Evolutionary conservation across 2,888 invertebrate genomes (phyloP), one percentile per base, ranked within the genome.

Genomic region (Ephialtes manifestator): DNA sequence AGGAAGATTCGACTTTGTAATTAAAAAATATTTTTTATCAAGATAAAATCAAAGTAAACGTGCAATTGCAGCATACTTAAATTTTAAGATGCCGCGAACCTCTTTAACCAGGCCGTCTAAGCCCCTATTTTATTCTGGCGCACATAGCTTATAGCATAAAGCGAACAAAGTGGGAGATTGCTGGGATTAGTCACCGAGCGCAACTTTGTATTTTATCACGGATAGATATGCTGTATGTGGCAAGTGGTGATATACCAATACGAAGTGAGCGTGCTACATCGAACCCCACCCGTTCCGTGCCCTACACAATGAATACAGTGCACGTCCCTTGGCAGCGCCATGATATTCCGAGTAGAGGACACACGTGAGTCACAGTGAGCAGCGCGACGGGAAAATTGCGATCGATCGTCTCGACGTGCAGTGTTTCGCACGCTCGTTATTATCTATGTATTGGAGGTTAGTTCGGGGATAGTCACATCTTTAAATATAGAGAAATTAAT

Each of bases 351-450:
- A 65, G 65, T 39, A 18, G 65, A 39, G 39, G 65, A 43, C 28
- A 39, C 28, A 65, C 39, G 65, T 65, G 65, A 65, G 65, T 65
- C 65, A 65, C 65, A 18, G 63, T 46, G 43, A 13, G 74, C 39
- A 58, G 43, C 71, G 68, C 31, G 67, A 68, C 79, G 91, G 89
- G 90, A 91, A 93, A 91, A 93, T 92, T 91, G 89, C 92, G 91
- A 93, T 93, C 92, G 92, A 93, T 92, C 90, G 90, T 28, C 24
- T 58, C 43, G 72, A 84, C 88, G 83, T 75, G 84, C 65, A 71
- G 71, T 43, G 20, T 65, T 76, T 84, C 80, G 80, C 67, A 67
- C 76, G 68, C 60, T 68, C 81, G 51, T 58, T 39, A 72, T 81
- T 84, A 77, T 65, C 76, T 51, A 39, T 51, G 15, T 39, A 65